Percentiles rank a stretch among this genome's conserved stretches.
Evolutionary conservation across 2,888 invertebrate species (phyloP).

Genomic region (Helicoverpa assulta): DNA sequence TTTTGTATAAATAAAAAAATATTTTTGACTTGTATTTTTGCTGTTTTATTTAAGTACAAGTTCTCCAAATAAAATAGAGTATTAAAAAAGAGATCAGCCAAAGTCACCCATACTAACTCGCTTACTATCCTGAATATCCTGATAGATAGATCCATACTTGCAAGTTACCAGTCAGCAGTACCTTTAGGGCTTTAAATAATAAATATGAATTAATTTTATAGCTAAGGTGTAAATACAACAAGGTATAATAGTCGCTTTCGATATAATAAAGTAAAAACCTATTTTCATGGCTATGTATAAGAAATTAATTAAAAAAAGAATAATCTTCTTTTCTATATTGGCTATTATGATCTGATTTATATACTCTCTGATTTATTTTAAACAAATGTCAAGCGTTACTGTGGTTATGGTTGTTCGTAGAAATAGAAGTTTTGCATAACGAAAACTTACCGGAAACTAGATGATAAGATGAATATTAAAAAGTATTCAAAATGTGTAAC

Average conservation of each 20-base stretch:
- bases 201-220: no score
- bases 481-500: slow-evolving; percentile 64
- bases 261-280: neutral
- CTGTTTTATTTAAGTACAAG: slow-evolving; percentile 19
- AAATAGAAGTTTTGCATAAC: neutral
- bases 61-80: neutral
- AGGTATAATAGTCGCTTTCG: no score
- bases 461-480: slow-evolving; percentile 2
- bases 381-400: neutral
- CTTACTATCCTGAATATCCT: no score
- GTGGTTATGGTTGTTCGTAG: neutral
- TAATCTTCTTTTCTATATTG: slow-evolving; percentile 1
- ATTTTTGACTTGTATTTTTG: slow-evolving; percentile 59
- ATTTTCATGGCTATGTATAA: neutral
- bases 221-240: neutral
- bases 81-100: neutral
- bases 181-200: no score
- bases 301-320: neutral
- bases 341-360: neutral
- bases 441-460: neutral
- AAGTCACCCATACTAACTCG: neutral
- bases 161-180: no score
- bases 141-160: no score
- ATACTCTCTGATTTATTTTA: no score
- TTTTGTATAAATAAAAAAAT: slow-evolving; percentile 81